phyloP scores from a whole-genome alignment of 1,140 invertebrate species.

The Samia ricini region DNA sequence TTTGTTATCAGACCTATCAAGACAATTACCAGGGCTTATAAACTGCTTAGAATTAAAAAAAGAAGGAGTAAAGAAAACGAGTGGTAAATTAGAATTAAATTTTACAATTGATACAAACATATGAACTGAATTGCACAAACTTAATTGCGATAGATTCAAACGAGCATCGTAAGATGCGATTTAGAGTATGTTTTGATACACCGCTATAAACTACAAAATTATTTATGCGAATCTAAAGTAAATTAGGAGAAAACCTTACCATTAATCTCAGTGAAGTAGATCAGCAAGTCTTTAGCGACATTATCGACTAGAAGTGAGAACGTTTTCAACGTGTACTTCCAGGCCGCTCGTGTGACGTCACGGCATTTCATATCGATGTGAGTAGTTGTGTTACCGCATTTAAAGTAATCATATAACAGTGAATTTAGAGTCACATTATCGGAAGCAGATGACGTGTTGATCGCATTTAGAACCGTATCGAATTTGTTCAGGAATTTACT shows the following conservation, averaged over 20 bases:
- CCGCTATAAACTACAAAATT: too few species aligned
- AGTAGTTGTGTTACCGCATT: slow-evolving; percentile 26
- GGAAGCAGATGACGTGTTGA: slow-evolving; percentile 31
- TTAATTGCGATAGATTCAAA: too few species aligned
- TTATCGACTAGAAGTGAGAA: slow-evolving; percentile 41
- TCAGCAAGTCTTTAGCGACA: slow-evolving; percentile 42
- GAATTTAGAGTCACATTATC: slow-evolving; percentile 28
- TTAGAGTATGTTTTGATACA: too few species aligned
- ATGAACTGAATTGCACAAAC: too few species aligned
- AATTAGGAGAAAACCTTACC: slow-evolving; percentile 40
- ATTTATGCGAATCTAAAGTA: too few species aligned
- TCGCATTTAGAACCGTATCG: slow-evolving; percentile 44
- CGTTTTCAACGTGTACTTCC: slow-evolving; percentile 41
- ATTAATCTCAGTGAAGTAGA: slow-evolving; percentile 53
- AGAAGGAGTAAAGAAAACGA: too few species aligned
- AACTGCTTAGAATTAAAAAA: too few species aligned
- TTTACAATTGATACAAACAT: too few species aligned
- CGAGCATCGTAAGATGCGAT: too few species aligned
- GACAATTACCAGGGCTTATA: too few species aligned
- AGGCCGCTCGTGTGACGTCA: slow-evolving; percentile 28
- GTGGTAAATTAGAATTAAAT: too few species aligned
- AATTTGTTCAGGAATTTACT: slow-evolving; percentile 56
- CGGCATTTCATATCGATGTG: slow-evolving; percentile 34
- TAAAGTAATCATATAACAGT: slow-evolving; percentile 43
- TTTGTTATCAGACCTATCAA: too few species aligned